Evolutionary conservation across 2,888 invertebrate genomes (phyloP), one percentile per base, ranked within the genome.

Genomic region (Fragum fragum): DNA sequence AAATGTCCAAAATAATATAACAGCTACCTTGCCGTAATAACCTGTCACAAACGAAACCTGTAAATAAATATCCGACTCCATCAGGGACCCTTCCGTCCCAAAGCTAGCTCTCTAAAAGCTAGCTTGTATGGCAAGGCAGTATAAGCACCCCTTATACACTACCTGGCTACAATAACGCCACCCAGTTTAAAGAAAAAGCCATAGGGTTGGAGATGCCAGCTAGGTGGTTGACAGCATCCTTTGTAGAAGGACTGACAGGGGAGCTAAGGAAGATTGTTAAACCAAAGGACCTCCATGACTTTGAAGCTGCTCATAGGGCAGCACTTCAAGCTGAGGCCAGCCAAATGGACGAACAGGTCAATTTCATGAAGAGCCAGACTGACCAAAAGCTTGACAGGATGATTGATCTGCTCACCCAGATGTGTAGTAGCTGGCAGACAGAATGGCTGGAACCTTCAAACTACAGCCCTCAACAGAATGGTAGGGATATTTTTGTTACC

Each of bases 321-420:
- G 78, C 78, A 0, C 18, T 78, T n/a, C 28, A 73, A 23, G 78
- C 78, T 14, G 73, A 78, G 32, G n/a, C 47, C 0, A 57, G 57
- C 57, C 28, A 53, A 11, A 32, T 23, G 1, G 23, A 59, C 16
- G 71, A 63, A 23, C 11, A 16, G 6, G 29, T 52, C 11, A 55
- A 1, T n/a, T 55, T 47, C 5, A 47, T 59, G 18, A 23, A 36
- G 7, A 6, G 53, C 28, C 52, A 11, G 9, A 1, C 2, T 0
- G 28, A 70, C 0, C 1, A 70, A 1, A 47, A 52, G 28, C 1
- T 70, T 11, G 52, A 53, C 2, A 14, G 11, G n/a, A 26, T 70
- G n/a, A 28, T 70, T 0, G 42, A 39, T 1, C 21, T 39, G 0
- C 3, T 68, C 3, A 11, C n/a, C 5, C 36, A 23, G 14, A 29